Percentiles rank a stretch among this genome's conserved stretches.
Conservation (phyloP, 2,888 invertebrate species). For the Morpho deidamia region DNA sequence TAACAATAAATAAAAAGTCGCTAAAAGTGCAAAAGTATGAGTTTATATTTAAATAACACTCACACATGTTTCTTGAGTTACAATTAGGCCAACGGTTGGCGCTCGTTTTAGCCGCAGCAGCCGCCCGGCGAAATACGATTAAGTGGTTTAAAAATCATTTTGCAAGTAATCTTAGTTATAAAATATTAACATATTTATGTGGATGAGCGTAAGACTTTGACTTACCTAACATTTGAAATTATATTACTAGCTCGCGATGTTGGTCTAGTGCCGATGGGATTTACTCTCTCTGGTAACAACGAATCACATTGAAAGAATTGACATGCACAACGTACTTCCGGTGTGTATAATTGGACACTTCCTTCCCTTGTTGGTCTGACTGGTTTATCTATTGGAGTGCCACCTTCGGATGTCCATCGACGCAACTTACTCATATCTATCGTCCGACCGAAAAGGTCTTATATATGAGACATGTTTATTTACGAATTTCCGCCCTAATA, state of each 20-base stretch:
- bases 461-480: slow-evolving; percentile 46
- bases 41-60: slow-evolving; percentile 68
- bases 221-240: slow-evolving; percentile 65
- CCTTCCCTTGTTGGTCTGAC: slow-evolving; percentile 84
- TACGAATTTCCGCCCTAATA: not conserved
- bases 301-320: slow-evolving; percentile 91
- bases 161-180: slow-evolving; percentile 43
- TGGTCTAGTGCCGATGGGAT: slow-evolving; percentile 82
- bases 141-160: slow-evolving; percentile 50
- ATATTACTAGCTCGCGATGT: slow-evolving; percentile 79
- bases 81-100: slow-evolving; percentile 71
- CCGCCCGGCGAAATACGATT: slow-evolving; percentile 55
- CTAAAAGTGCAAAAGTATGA: slow-evolving; percentile 47
- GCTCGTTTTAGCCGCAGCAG: slow-evolving; percentile 76
- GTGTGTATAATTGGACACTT: slow-evolving; percentile 83
- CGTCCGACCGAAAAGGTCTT: slow-evolving; percentile 36
- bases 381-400: slow-evolving; percentile 78
- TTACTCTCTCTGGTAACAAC: slow-evolving; percentile 85
- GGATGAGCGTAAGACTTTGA: slow-evolving; percentile 14
- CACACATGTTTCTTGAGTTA: slow-evolving; percentile 52
- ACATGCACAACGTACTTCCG: slow-evolving; percentile 91
- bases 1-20: slow-evolving; percentile 24
- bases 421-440: slow-evolving; percentile 71
- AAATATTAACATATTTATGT: slow-evolving; percentile 6
- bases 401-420: slow-evolving; percentile 85